phyloP scores from a whole-genome alignment of 2,113 vertebrate species.

The Pomatorhinus ruficollis region DNA sequence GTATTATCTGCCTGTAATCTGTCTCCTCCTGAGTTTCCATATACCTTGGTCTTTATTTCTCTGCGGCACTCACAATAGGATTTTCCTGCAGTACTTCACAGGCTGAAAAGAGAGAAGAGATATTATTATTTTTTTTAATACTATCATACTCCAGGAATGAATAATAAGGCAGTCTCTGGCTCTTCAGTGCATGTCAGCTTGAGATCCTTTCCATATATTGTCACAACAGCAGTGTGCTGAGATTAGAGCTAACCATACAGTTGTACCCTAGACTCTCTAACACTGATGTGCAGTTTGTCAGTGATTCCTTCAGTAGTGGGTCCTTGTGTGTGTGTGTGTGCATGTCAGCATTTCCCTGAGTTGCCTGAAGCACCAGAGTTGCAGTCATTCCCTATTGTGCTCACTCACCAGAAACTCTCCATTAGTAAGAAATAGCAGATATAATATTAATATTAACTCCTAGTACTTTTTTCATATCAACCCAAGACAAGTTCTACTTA shows the following conservation, averaged over 20 bases:
- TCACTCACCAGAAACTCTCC: neutral
- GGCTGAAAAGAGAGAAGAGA: neutral
- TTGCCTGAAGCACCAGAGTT: neutral
- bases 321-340: neutral
- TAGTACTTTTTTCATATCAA: neutral
- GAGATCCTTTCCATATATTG: neutral
- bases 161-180: neutral
- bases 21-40: neutral
- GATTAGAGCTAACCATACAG: neutral
- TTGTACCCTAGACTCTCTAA: neutral
- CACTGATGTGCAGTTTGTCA: accelerated
- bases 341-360: neutral
- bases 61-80: neutral
- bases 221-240: neutral
- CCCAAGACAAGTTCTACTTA: neutral
- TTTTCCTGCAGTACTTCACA: neutral
- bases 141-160: neutral
- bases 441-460: neutral
- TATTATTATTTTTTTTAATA: neutral
- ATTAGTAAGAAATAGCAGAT: neutral
- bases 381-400: accelerated
- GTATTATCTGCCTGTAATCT: conserved; percentile 9
- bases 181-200: neutral
- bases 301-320: neutral
- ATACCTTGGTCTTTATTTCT: neutral